Base-by-base conservation (phyloP, 1,140 invertebrate genomes). In the Anadara kagoshimensis region DNA sequence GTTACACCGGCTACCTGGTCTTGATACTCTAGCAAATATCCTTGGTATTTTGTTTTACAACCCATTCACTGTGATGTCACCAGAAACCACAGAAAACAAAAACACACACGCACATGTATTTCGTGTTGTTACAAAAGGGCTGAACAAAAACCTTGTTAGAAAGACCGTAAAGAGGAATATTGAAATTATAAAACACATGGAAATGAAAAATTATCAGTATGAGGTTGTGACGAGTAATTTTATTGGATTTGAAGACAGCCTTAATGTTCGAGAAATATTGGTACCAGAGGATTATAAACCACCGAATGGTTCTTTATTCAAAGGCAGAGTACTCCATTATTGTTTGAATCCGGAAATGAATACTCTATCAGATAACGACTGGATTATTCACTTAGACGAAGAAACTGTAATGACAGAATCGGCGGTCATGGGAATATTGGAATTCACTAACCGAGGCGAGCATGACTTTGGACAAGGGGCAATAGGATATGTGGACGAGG, bases 331-430 rank as follows among this genome's bases (percentile, higher is more conserved):
- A 11, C 89, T 99, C 0, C 98, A 99, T 86, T 99, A 98, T 88
- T 98, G 97, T 85, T 90, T 99, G 18, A 97, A 99, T 90, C 94
- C 95, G 82, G 93, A 93, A 80, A 93, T 90, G 0, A 98, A 97
- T 89, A 93, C 95, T 76, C 87, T 98, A 16, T 93, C 92, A 22
- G 96, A 98, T 82, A 93, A 92, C 75, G 97, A 99, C 87, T 99
- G 97, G 97, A 95, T 99, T 82, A 96, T 99, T 1, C 98, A 99
- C 90, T 90, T 99, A 20, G 98, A 99, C 87, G 98, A 99, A 90
- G 98, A 99, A 89, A 99, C 98, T 0, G 87, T 99, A 43, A 90
- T 99, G 0, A 99, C 97, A 4, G 95, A 97, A 84, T 97, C 98
- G 87, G 94, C 95, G 24, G 92, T 92, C 2, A 81, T 26, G n/a